Evolutionary conservation across 2,888 invertebrate species (phyloP).

Genomic region (Dryobotodes eremita): DNA sequence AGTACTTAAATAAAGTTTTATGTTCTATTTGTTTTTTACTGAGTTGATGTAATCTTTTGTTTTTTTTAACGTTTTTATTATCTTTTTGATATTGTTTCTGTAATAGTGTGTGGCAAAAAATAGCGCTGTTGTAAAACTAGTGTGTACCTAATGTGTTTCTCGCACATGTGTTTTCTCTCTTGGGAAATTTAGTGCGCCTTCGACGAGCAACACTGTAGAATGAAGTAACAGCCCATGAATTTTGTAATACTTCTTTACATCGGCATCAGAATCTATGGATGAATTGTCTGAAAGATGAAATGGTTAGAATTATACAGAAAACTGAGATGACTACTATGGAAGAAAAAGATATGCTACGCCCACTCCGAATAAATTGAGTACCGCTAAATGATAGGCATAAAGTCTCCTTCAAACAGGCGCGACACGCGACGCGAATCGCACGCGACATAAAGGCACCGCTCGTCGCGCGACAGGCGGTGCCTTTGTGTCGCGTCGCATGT

Average conservation of each 20-base stretch:
- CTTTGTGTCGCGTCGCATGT: too few relatives aligned
- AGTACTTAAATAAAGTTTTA: slow-evolving; percentile 55
- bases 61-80: slow-evolving; percentile 38
- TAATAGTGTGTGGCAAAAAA: slow-evolving; percentile 31
- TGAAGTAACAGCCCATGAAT: slow-evolving; percentile 26
- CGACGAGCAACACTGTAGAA: slow-evolving; percentile 29
- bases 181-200: slow-evolving; percentile 49
- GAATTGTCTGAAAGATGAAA: background rate
- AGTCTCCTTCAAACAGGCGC: too few relatives aligned
- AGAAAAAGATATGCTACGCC: background rate
- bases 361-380: background rate
- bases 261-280: background rate
- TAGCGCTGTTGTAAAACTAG: slow-evolving; percentile 18
- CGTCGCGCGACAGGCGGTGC: too few relatives aligned
- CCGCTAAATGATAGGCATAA: background rate
- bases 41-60: slow-evolving; percentile 19
- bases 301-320: background rate
- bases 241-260: slow-evolving; percentile 28
- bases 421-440: too few relatives aligned
- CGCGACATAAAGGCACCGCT: too few relatives aligned
- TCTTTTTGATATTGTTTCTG: slow-evolving; percentile 42
- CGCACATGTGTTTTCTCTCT: slow-evolving; percentile 35
- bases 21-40: slow-evolving; percentile 28
- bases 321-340: background rate
- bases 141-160: slow-evolving; percentile 23